Base-by-base conservation (phyloP, 1,140 invertebrate genomes). In the Pteromalus puparum region DNA sequence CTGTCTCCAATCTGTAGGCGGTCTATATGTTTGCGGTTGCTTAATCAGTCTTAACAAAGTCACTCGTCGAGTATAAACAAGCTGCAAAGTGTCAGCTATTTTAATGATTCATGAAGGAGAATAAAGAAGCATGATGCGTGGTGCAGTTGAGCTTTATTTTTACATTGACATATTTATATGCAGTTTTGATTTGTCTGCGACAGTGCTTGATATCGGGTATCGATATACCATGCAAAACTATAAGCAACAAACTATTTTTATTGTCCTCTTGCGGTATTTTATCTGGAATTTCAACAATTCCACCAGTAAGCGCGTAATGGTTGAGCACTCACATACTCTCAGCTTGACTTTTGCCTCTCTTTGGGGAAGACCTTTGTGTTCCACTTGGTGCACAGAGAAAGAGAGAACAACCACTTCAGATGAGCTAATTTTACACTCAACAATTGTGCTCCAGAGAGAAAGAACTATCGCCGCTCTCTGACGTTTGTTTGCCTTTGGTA, bases 351-450 rank as follows among this genome's bases (percentile, higher is more conserved):
- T 21, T 77, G 75, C 46, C 26, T 61, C 7, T 61, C 48, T 77
- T 61, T 10, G 26, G 75, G 18, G 26, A 77, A 13, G 9, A 77
- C 26, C 26, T 77, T 77, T 77, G 26, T 77, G 15, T 61, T 77
- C 48, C 48, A 77, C 75, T 77, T 77, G 48, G 18, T 61, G 46
- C 15, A 61, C 28, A 78, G 13, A 61, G 7, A 61, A 61, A n/a
- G 21, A 78, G 34, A 81, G 10, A 68, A 30, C 61, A 68, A 42
- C 61, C 13, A 70, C 38, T 72, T 81, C 28, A 38, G 73, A 82
- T 82, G 84, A 48, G 76, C 61, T 86, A 48, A 48, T 75, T 83
- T 78, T 82, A 75, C 28, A n/a, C 79, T 73, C 46, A 18, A 74
- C 72, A 81, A 76, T 65, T 73, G 53, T 72, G 24, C 4, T 34